Conservation (phyloP, 2,797 vertebrate genomes). For the Valencia hispanica region DNA sequence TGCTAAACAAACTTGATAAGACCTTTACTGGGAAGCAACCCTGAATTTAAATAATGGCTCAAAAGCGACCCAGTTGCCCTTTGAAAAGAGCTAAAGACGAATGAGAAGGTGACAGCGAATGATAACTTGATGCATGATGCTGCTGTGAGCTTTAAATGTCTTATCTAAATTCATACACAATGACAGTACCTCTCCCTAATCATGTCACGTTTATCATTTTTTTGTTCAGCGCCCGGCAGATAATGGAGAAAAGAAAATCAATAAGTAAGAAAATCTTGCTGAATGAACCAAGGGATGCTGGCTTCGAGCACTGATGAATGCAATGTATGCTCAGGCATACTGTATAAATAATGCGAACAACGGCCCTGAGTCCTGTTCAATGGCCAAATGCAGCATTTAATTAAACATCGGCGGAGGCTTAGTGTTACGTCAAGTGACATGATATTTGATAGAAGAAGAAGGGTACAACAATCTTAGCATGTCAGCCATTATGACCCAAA, state of each 20-base stretch:
- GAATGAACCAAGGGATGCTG: slow-evolving; percentile 25
- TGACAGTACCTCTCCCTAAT: slow-evolving; percentile 44
- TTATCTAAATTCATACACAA: slow-evolving; percentile 73
- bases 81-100: slow-evolving; percentile 56
- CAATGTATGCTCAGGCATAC: slow-evolving; percentile 25
- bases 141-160: slow-evolving; percentile 63
- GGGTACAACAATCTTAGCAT: not conserved
- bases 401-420: not conserved
- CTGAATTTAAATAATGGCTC: slow-evolving; percentile 49
- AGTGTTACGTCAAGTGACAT: not conserved
- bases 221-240: slow-evolving; percentile 46
- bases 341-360: slow-evolving; percentile 34
- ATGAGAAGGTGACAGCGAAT: slow-evolving; percentile 55
- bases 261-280: slow-evolving; percentile 61
- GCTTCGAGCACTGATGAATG: slow-evolving; percentile 53
- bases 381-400: slow-evolving; percentile 10
- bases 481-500: not conserved
- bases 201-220: slow-evolving; percentile 61
- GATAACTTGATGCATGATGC: slow-evolving; percentile 65
- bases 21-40: slow-evolving; percentile 35
- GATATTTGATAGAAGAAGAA: not conserved
- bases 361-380: slow-evolving; percentile 16
- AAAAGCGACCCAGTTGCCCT: slow-evolving; percentile 45
- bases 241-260: slow-evolving; percentile 70
- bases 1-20: slow-evolving; percentile 32